Evolutionary conservation across 2,113 vertebrate genomes (phyloP).

Genomic region (Peromyscus californicus): DNA sequence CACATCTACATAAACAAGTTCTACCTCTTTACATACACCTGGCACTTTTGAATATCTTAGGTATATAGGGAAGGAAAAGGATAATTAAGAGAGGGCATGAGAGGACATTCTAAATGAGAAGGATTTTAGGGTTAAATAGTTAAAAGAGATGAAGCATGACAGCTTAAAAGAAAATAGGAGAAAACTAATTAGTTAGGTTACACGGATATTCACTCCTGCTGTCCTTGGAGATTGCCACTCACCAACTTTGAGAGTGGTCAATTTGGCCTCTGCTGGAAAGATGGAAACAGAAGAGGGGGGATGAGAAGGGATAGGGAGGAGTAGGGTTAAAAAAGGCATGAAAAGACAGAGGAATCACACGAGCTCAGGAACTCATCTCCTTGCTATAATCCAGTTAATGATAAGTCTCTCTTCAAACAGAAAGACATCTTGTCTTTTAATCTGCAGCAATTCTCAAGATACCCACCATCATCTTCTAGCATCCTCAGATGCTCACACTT

Average conservation of each 20-base stretch:
- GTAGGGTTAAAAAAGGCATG: neutral
- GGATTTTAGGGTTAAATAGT: neutral
- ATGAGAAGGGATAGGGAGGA: neutral
- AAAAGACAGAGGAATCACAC: neutral
- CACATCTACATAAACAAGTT: neutral
- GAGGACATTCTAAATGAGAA: constrained; percentile 14
- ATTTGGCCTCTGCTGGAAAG: neutral
- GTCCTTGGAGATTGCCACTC: neutral
- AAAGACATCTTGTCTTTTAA: constrained; percentile 32
- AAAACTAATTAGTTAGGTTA: neutral
- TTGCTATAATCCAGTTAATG: neutral
- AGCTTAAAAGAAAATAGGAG: neutral
- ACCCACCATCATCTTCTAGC: neutral
- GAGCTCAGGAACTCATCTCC: neutral
- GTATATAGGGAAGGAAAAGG: neutral
- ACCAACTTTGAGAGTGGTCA: neutral
- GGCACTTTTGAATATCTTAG: neutral
- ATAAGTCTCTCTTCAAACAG: neutral
- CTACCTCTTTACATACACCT: neutral
- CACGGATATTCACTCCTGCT: neutral
- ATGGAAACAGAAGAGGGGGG: rapidly evolving
- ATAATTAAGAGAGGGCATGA: neutral
- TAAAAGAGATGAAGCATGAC: constrained; percentile 5
- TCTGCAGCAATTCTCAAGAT: neutral
- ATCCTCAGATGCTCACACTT: neutral